Evolutionary conservation across 2,797 vertebrate genomes (phyloP), one percentile per base, ranked within the genome.

Genomic region (Muscicapa striata): DNA sequence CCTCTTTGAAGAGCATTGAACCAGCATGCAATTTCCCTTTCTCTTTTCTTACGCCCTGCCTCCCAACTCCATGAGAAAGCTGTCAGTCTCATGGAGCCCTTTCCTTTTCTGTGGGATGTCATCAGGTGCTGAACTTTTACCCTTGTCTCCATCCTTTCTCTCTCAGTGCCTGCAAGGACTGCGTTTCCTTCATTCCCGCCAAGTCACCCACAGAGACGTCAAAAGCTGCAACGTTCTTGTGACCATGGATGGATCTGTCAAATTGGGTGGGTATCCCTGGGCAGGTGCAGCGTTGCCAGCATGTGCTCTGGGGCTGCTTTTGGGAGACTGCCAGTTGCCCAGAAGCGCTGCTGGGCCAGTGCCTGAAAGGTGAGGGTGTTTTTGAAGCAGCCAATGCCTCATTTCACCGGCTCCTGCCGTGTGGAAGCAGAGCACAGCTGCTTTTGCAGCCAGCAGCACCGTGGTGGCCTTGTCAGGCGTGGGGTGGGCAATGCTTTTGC

Each of bases 361-460:
- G 16, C 2, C 1, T 4, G 16, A 4, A 36, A 8, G 1, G 6
- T 1, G 6, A 54, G 40, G 16, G 49, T 3, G 2, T 10, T 24
- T 54, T 10, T 6, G n/a, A 36, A 32, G 22, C 2, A 10, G 75
- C 49, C 40, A 5, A 6, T 21, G n/a, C 41, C n/a, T 20, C 10
- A 0, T 16, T 46, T 26, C 2, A 4, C 26, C 13, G 36, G 26
- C 26, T 45, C 2, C 6, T 3, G 32, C 32, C 20, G 2, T 0
- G 4, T 1, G 7, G 38, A 23, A 54, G 32, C 15, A 45, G 40
- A 64, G n/a, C 61, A 5, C 21, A 3, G 40, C 61, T 24, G 27
- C 21, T 19, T 32, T 38, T 38, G 5, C 61, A 13, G 51, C 20
- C 13, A 5, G 20, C 40, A 11, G 43, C 43, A 45, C 19, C 5